phyloP scores from a whole-genome alignment of 1,140 invertebrate species.

The Stegodyphus mimosarum region DNA sequence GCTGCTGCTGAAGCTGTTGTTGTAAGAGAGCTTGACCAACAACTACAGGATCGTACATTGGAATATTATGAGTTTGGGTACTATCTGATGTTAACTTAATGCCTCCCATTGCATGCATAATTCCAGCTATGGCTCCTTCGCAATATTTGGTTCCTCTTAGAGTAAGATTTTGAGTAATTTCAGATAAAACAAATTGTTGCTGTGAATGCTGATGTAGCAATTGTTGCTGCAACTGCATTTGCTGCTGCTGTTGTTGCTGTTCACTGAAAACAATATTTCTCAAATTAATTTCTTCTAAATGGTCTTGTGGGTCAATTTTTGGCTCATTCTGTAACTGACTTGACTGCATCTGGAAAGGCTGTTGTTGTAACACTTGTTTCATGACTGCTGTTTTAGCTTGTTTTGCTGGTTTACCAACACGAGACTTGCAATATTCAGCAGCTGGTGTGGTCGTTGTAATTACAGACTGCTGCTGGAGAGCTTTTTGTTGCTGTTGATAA shows the following conservation, averaged over 20 bases:
- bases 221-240: conserved; percentile 63
- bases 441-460: conserved; percentile 18
- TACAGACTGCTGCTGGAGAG: not conserved
- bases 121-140: conserved; percentile 51
- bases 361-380: conserved; percentile 59
- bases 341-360: conserved; percentile 41
- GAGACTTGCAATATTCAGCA: conserved; percentile 40
- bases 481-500: conserved; percentile 7
- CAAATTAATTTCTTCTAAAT: conserved; percentile 59
- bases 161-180: conserved; percentile 61
- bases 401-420: conserved; percentile 24
- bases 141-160: conserved; percentile 48
- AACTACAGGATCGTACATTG: conserved; percentile 58
- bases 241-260: conserved; percentile 63
- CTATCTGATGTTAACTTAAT: conserved; percentile 50
- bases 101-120: conserved; percentile 56
- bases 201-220: conserved; percentile 64
- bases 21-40: conserved; percentile 55
- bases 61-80: conserved; percentile 53
- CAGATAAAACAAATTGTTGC: conserved; percentile 64
- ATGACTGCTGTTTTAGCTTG: conserved; percentile 42
- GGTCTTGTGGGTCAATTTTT: conserved; percentile 18
- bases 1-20: conserved; percentile 65
- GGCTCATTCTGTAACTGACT: conserved; percentile 26
- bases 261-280: conserved; percentile 59